phyloP scores from a whole-genome alignment of 2,797 vertebrate species.

The Acanthopagrus latus region DNA sequence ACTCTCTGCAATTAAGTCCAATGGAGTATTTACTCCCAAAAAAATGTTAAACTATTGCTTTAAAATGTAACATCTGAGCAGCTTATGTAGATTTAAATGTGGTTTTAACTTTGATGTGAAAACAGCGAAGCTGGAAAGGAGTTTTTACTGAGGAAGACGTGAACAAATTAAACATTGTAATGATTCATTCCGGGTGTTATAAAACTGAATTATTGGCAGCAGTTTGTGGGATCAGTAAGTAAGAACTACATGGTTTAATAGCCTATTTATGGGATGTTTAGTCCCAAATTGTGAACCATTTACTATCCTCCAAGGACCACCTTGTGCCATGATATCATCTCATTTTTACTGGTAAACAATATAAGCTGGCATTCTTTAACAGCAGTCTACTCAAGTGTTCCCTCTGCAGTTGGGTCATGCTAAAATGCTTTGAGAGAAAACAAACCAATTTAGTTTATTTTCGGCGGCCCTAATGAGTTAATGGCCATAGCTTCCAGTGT shows the following conservation, averaged over 20 bases:
- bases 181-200: slow-evolving; percentile 15
- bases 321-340: slow-evolving; percentile 25
- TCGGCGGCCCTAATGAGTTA: slow-evolving; percentile 46
- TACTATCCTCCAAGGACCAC: slow-evolving; percentile 22
- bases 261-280: slow-evolving; percentile 45
- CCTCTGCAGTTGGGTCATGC: slow-evolving; percentile 45
- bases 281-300: slow-evolving; percentile 37
- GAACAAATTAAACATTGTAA: background rate
- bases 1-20: background rate
- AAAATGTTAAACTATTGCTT: background rate
- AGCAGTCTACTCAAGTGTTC: slow-evolving; percentile 24
- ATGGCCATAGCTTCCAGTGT: slow-evolving; percentile 26
- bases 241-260: slow-evolving; percentile 37
- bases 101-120: slow-evolving; percentile 18
- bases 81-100: slow-evolving; percentile 8
- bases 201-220: slow-evolving; percentile 15
- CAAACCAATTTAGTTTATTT: slow-evolving; percentile 56
- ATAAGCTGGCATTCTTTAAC: slow-evolving; percentile 36
- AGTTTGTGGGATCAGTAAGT: slow-evolving; percentile 29
- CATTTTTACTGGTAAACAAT: slow-evolving; percentile 42
- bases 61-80: background rate
- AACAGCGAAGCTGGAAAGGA: background rate
- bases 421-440: slow-evolving; percentile 54
- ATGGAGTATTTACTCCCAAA: background rate
- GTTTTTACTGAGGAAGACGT: slow-evolving; percentile 14